Evolutionary conservation across 2,797 vertebrate species (phyloP).

Genomic region (Halcyon smyrnensis): DNA sequence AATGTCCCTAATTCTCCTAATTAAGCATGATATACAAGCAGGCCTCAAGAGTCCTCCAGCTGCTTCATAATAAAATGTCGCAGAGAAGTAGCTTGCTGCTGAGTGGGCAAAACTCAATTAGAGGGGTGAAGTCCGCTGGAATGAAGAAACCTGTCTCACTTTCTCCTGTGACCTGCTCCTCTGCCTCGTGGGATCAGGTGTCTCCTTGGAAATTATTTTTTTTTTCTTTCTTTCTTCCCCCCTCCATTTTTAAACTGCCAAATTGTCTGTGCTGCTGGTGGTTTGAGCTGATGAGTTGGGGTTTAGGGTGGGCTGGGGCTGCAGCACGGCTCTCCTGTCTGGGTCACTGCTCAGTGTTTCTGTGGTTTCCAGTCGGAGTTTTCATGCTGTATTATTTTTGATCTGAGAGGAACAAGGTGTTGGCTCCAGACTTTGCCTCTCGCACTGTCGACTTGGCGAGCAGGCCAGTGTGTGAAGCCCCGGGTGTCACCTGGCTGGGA

Average conservation of each 20-base stretch:
- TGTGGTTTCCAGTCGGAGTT: accelerated
- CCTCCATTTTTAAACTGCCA: not conserved
- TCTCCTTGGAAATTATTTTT: not conserved
- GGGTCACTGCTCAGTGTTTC: accelerated
- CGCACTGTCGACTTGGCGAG: accelerated
- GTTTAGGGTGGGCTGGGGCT: not conserved
- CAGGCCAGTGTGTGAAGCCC: accelerated
- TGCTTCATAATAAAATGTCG: not conserved
- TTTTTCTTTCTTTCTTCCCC: too few species aligned
- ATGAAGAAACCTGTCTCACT: not conserved
- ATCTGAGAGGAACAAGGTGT: accelerated
- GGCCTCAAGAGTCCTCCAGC: not conserved
- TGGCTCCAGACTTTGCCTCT: accelerated
- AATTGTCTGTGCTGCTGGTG: accelerated
- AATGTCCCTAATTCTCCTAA: conserved; percentile 56
- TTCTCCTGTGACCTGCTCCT: not conserved
- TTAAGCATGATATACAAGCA: conserved; percentile 35
- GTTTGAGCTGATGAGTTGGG: accelerated
- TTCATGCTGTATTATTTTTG: too few species aligned
- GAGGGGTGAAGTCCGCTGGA: not conserved
- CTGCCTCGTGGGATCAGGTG: not conserved
- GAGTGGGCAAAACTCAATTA: conserved; percentile 40
- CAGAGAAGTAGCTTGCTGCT: not conserved
- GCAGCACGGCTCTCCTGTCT: accelerated
- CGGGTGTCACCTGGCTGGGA: accelerated